Base-by-base conservation (phyloP, 2,113 vertebrate genomes). In the Ceratotherium simum region DNA sequence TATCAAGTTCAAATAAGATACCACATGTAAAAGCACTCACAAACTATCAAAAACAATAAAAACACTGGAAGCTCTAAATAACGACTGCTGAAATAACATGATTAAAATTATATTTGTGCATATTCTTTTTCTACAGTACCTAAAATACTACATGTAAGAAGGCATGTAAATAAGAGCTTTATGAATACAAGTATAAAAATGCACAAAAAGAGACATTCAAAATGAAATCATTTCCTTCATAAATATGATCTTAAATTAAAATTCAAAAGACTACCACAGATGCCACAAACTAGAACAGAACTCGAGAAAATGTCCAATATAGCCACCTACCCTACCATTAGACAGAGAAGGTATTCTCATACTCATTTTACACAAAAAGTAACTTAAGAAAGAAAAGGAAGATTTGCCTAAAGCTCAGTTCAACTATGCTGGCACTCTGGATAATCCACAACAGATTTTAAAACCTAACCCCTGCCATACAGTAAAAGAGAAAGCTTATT, bases 91-190 rank as follows among this genome's bases (percentile, higher is more conserved):
- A 95, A 95, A 88, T 76, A 17, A 86, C 31, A 81, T 51, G 27
- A 54, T 88, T 87, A 48, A 90, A 75, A 93, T 62, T 62, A 62
- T 21, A 86, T 70, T 23, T n/a, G 23, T 54, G 20, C 56, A 75
- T 60, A 73, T 58, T 67, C n/a, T 65, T 91, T 91, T 80, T 62
- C 23, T 70, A 54, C 21, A 65, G 78, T 78, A 67, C 69, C 46
- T 84, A 90, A 73, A 92, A 93, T 73, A 65, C 29, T 70, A 65
- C 23, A 14, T 33, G 46, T 91, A 67, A 96, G 31, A 79, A 96
- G 39, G 48, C 6, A 88, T 25, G 14, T 79, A 56, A 83, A 92
- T 23, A 70, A 62, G 33, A 67, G 72, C n/a, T 85, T 72, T 80
- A 64, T 42, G 56, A 79, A 80, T 36, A 21, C 54, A 96, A 72